Evolutionary conservation across 30 jellyfish, hydroid and myxozoan species (phyloP).

Genomic region (Hydra vulgaris): DNA sequence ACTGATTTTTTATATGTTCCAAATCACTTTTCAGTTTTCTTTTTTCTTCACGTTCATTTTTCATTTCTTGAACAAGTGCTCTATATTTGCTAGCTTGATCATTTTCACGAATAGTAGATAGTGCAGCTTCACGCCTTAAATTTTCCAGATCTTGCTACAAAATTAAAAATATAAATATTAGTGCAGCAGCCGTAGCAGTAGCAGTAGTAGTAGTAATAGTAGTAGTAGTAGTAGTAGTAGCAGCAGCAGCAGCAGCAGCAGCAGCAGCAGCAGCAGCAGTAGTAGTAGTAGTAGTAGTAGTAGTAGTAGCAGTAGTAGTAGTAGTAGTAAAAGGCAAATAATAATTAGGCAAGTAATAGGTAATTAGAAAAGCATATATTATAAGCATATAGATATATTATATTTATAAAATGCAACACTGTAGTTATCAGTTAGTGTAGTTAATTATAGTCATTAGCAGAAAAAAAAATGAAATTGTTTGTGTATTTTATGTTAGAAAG

Average conservation of each 20-base stretch:
- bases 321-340: not conserved
- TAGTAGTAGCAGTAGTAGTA: not conserved
- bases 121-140: conserved; percentile 61
- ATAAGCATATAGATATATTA: too few relatives aligned
- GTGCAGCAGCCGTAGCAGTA: not conserved
- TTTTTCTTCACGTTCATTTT: conserved; percentile 77
- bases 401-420: too few relatives aligned
- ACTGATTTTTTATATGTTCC: conserved; percentile 79
- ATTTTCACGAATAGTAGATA: conserved; percentile 58
- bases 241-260: not conserved
- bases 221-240: not conserved
- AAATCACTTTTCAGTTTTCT: conserved; percentile 74
- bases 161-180: not conserved
- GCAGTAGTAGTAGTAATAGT: not conserved
- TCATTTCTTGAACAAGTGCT: conserved; percentile 54
- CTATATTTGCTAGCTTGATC: conserved; percentile 39
- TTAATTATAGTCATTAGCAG: too few relatives aligned
- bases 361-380: too few relatives aligned
- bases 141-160: conserved; percentile 63
- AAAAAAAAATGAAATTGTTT: too few relatives aligned
- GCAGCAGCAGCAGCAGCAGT: not conserved
- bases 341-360: too few relatives aligned
- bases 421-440: too few relatives aligned
- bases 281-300: not conserved
- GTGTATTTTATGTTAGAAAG: too few relatives aligned